These are phyloP conservation scores for Drosophila lacertosa DNA, from an alignment of 1,140 invertebrate species.

Conservation along the genomic window DNA sequence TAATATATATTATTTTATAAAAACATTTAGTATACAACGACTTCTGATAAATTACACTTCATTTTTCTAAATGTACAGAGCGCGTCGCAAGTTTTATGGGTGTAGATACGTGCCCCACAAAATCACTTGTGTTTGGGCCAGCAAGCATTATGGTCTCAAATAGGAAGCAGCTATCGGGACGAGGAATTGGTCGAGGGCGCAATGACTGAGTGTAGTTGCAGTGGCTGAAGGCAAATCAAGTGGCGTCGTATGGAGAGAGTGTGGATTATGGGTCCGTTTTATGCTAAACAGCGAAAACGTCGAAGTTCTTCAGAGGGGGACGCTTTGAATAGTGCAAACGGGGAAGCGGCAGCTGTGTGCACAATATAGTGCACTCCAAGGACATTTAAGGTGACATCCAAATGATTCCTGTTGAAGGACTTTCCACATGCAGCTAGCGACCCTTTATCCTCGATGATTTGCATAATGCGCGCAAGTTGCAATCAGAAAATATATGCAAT, in stretches of 20 bases:
- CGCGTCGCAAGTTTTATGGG: background rate
- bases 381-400: conserved; percentile 35
- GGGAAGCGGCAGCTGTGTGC: conserved; percentile 3
- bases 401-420: conserved; percentile 22
- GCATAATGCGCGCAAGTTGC: conserved; percentile 16
- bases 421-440: conserved; percentile 1
- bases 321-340: background rate
- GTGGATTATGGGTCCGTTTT: conserved; percentile 36
- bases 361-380: conserved; percentile 25
- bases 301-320: background rate
- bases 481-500: conserved; percentile 13
- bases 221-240: conserved; percentile 25
- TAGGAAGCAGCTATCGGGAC: no score
- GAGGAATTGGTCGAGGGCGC: background rate
- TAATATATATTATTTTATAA: background rate
- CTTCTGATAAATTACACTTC: background rate
- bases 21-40: no score
- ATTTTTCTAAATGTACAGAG: background rate
- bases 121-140: background rate
- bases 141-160: background rate
- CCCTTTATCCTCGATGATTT: conserved; percentile 9
- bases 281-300: conserved; percentile 26
- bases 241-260: conserved; percentile 28
- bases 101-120: background rate
- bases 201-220: conserved; percentile 3